Evolutionary conservation across 2,113 vertebrate genomes (phyloP).

Genomic region (Eupsittula cactorum): DNA sequence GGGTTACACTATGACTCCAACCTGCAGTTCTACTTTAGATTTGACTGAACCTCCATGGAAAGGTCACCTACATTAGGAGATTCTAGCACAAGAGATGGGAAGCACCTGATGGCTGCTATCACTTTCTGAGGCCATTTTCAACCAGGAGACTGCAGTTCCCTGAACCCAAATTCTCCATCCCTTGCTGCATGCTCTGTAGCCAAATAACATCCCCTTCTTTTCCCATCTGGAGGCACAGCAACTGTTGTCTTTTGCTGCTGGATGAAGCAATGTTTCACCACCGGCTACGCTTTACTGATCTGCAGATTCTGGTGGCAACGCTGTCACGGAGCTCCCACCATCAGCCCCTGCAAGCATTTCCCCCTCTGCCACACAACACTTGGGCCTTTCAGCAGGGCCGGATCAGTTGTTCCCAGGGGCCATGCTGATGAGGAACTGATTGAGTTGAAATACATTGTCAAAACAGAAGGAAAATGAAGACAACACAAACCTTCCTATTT

Average conservation of each 20-base stretch:
- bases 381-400: background rate
- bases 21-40: background rate
- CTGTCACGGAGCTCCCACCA: background rate
- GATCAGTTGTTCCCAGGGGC: background rate
- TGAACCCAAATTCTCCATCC: background rate
- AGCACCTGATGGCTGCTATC: background rate
- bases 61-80: background rate
- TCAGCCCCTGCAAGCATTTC: background rate
- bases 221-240: background rate
- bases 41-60: background rate
- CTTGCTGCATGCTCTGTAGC: background rate
- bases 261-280: constrained; percentile 19
- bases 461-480: background rate
- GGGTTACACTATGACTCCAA: background rate
- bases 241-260: constrained; percentile 37
- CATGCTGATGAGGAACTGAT: background rate
- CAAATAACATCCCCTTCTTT: background rate
- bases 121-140: background rate
- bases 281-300: background rate
- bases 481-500: background rate
- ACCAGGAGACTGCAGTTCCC: background rate
- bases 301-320: background rate
- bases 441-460: background rate
- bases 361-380: background rate
- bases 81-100: background rate